These are phyloP conservation scores for Plecotus auritus DNA, from an alignment of 2,113 vertebrate species.

Conservation along the genomic window DNA sequence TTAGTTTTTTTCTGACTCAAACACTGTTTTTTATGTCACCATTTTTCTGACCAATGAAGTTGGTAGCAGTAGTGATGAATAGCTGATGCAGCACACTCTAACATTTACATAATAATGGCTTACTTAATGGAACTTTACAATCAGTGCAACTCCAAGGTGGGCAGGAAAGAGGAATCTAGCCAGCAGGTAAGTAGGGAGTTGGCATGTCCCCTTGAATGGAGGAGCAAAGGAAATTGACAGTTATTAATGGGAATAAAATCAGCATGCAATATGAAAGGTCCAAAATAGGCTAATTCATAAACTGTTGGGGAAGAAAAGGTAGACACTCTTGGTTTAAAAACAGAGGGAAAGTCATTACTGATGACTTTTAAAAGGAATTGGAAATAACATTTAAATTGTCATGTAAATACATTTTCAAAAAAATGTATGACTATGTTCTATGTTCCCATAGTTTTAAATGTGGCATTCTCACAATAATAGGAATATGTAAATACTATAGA, in stretches of 20 bases:
- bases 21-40: neutral
- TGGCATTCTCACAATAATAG: neutral
- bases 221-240: neutral
- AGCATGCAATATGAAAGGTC: neutral
- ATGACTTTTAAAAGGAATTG: neutral
- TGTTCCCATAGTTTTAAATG: neutral
- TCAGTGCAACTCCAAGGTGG: neutral
- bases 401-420: neutral
- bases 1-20: neutral
- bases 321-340: neutral
- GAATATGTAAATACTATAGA: neutral
- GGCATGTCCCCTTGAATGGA: neutral
- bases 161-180: neutral
- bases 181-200: neutral
- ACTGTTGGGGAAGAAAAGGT: neutral
- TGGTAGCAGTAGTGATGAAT: neutral
- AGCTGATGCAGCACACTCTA: neutral
- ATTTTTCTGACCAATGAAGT: neutral
- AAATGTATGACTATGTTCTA: neutral
- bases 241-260: neutral
- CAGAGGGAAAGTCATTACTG: neutral
- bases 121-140: constrained; percentile 1
- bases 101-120: constrained; percentile 24
- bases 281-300: neutral
- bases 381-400: constrained; percentile 9